Evolutionary conservation across 2,797 vertebrate species (phyloP).

Genomic region (Orientallactaga sibirica): DNA sequence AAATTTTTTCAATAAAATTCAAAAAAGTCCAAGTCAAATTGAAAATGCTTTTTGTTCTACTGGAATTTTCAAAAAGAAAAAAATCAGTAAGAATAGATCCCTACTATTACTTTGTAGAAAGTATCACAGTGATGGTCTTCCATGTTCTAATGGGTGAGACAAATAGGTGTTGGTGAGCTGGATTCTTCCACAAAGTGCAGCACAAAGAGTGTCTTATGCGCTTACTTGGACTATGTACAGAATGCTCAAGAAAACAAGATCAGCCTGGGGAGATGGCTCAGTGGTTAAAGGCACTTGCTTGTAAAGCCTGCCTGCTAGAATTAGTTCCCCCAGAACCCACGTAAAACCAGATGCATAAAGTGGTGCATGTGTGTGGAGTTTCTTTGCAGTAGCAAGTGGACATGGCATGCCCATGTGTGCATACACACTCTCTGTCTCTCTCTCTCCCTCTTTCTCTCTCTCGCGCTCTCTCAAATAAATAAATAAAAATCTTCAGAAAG

Average conservation of each 20-base stretch:
- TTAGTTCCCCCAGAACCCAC: too few relatives aligned
- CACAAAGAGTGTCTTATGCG: neutral
- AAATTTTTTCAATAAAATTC: neutral
- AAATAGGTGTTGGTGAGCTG: neutral
- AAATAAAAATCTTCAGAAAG: too few relatives aligned
- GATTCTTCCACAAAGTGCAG: neutral
- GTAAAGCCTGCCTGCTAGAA: too few relatives aligned
- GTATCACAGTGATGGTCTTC: neutral
- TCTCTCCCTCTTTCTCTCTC: too few relatives aligned
- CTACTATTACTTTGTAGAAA: neutral
- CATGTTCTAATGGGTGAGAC: neutral
- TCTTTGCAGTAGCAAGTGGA: too few relatives aligned
- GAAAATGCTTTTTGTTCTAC: neutral
- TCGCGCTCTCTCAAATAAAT: too few relatives aligned
- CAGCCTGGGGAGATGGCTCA: too few relatives aligned
- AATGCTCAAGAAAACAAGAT: neutral
- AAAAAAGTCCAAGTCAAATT: neutral
- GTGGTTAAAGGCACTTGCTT: too few relatives aligned
- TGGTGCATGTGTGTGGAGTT: too few relatives aligned
- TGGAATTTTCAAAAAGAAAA: constrained; percentile 1
- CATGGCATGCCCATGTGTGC: too few relatives aligned
- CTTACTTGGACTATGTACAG: neutral
- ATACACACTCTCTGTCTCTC: too few relatives aligned
- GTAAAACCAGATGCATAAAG: too few relatives aligned
- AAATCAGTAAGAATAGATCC: neutral